Evolutionary conservation across 2,797 vertebrate genomes (phyloP).

Genomic region (Pelobates cultripes): DNA sequence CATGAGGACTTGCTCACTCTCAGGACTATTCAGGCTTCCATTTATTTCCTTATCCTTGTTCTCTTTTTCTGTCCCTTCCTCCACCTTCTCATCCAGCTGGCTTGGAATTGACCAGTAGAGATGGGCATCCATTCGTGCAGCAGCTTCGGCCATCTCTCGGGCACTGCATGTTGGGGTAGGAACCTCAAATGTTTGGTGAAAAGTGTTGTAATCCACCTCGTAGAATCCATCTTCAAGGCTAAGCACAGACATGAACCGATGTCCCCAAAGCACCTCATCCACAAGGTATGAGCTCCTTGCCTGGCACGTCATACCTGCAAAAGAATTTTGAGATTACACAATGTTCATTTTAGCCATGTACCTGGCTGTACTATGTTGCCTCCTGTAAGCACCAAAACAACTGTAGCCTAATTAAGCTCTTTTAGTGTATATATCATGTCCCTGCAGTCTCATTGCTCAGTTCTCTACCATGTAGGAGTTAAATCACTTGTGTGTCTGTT

Average conservation of each 20-base stretch:
- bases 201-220: conserved; percentile 89
- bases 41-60: conserved; percentile 62
- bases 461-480: not conserved
- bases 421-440: too few relatives aligned
- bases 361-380: too few relatives aligned
- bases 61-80: conserved; percentile 66
- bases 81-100: conserved; percentile 84
- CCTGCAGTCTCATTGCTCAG: too few relatives aligned
- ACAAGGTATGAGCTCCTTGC: conserved; percentile 90
- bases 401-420: too few relatives aligned
- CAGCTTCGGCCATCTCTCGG: conserved; percentile 81
- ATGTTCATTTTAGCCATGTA: too few relatives aligned
- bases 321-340: too few relatives aligned
- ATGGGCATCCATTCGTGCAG: conserved; percentile 85
- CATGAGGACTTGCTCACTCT: conserved; percentile 46
- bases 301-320: conserved; percentile 91
- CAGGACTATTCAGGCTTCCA: conserved; percentile 53
- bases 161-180: conserved; percentile 88
- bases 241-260: conserved; percentile 91
- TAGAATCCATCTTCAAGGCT: conserved; percentile 90
- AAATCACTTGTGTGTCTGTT: not conserved
- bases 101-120: conserved; percentile 95
- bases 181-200: conserved; percentile 93
- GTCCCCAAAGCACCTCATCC: conserved; percentile 90
- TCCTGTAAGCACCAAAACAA: too few relatives aligned